Base-by-base conservation (phyloP, 2,113 vertebrate genomes). In the Myxocyprinus asiaticus region DNA sequence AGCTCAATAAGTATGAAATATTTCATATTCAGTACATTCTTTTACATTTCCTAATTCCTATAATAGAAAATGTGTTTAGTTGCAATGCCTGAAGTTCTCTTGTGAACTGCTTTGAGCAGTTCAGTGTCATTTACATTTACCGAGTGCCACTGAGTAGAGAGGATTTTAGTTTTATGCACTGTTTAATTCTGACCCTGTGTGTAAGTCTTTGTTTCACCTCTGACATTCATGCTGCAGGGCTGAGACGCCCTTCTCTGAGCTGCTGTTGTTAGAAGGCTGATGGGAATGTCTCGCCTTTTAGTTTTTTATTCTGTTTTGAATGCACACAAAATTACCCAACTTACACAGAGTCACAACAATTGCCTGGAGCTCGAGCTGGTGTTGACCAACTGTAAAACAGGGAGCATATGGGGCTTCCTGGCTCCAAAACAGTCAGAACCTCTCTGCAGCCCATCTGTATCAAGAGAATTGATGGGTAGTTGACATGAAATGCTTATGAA, bases 221-320 rank as follows among this genome's bases (percentile, higher is more conserved):
- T 33, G 22, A 33, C 22, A 33, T 33, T 33, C 22, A 33, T 3
- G 22, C 22, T 33, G 22, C 22, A 33, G 22, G 22, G 22, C 22
- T 33, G 22, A 33, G 22, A 33, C 3, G 22, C 22, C 22, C 22
- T 33, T 33, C 22, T 33, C 22, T 73, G 43, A 80, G 59, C 12
- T 5, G 3, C 53, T 55, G 65, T 55, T 56, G 51, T 76, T 71
- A 44, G 12, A 55, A 53, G 11, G 64, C 66, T 50, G 33, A 82
- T 64, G 76, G 64, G 33, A 77, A 62, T 67, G 22, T 83, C 67
- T 80, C 62, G 7, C 55, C 22, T 70, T 80, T 62, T 66, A 62
- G 17, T 55, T 66, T 43, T 65, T 6, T 44, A 59, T 69, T 14
- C 22, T 67, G 73, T 56, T 66, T 58, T 8, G 3, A 65, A 77